phyloP scores from a whole-genome alignment of 2,888 invertebrate species.

The Agonopterix heracliana region DNA sequence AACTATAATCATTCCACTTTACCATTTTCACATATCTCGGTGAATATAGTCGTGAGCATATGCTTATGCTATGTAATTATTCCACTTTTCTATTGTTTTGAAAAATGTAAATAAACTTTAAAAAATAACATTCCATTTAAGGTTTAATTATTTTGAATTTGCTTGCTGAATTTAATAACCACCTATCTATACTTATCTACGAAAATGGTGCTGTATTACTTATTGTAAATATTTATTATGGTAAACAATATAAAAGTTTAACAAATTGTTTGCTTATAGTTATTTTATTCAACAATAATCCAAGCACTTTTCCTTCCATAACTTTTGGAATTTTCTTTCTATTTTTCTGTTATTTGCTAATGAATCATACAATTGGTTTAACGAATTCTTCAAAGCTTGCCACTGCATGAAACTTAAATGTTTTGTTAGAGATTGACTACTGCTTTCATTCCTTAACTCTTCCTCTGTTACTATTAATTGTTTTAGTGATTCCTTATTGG shows the following conservation, averaged over 20 bases:
- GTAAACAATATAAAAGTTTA: constrained; percentile 22
- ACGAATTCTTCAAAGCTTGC: constrained; percentile 62
- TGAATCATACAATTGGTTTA: constrained; percentile 39
- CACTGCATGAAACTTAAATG: constrained; percentile 74
- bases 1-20: too few relatives aligned
- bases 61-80: too few relatives aligned
- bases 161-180: too few relatives aligned
- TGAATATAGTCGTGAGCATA: too few relatives aligned
- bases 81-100: too few relatives aligned
- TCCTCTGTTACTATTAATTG: constrained; percentile 55
- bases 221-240: constrained; percentile 36
- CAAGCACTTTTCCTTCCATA: constrained; percentile 65
- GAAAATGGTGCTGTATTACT: constrained; percentile 53
- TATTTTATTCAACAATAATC: constrained; percentile 40
- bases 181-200: too few relatives aligned
- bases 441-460: constrained; percentile 41
- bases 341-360: constrained; percentile 46
- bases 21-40: too few relatives aligned
- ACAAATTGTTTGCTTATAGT: constrained; percentile 5
- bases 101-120: too few relatives aligned
- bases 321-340: constrained; percentile 48
- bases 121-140: too few relatives aligned
- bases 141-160: too few relatives aligned
- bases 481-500: constrained; percentile 35
- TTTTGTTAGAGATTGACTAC: constrained; percentile 40